Conservation (phyloP, 2,797 vertebrate genomes). For the Alectoris magna region DNA sequence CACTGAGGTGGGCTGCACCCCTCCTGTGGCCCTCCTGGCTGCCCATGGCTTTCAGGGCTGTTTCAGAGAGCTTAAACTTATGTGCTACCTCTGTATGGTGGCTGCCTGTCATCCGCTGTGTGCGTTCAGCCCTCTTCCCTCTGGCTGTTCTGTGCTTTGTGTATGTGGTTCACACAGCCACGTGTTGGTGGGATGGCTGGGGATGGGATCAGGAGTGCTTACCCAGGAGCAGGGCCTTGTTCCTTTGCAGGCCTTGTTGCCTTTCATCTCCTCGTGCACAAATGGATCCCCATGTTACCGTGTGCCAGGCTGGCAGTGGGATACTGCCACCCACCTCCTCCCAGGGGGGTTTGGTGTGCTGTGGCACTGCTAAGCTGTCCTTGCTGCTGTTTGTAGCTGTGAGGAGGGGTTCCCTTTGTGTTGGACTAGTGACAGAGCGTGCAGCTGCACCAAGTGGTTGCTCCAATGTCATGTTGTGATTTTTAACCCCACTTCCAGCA, state of each 20-base stretch:
- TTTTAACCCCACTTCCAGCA: not conserved
- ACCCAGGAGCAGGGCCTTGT: not conserved
- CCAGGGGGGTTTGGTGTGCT: accelerated
- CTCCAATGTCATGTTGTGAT: accelerated
- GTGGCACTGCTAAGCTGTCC: not conserved
- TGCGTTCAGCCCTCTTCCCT: not conserved
- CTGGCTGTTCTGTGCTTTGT: not conserved
- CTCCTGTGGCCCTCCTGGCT: not conserved
- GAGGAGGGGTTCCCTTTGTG: not conserved
- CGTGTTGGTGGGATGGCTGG: not conserved
- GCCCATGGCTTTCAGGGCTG: not conserved
- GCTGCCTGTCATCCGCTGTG: not conserved
- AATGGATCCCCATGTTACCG: accelerated
- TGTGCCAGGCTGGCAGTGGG: accelerated
- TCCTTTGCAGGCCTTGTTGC: too few species aligned
- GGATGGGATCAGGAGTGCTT: not conserved
- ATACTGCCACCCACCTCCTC: not conserved
- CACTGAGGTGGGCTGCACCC: too few species aligned
- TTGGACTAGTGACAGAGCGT: too few species aligned
- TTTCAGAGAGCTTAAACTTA: not conserved
- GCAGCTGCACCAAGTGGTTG: not conserved
- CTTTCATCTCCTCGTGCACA: not conserved
- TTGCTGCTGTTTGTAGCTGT: accelerated
- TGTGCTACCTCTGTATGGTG: accelerated
- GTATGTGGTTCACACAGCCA: not conserved